These are phyloP conservation scores for Chaenogobius annularis DNA, from an alignment of 2,113 vertebrate species.

Conservation along the genomic window DNA sequence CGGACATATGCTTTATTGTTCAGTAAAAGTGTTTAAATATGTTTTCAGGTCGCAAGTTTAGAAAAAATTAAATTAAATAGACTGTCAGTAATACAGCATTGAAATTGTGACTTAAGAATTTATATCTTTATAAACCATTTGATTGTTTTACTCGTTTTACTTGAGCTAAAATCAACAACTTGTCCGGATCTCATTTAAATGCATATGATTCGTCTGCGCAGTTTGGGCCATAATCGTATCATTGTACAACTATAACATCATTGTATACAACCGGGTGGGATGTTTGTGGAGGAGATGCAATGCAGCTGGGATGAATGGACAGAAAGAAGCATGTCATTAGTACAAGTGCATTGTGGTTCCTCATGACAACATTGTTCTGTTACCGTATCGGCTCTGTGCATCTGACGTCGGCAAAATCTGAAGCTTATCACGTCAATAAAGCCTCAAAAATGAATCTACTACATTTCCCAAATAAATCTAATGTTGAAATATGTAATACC, in stretches of 20 bases:
- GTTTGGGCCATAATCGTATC: background rate
- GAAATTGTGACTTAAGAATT: background rate
- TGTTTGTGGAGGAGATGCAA: background rate
- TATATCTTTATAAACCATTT: too few relatives aligned
- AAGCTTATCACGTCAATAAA: background rate
- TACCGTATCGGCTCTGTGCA: constrained; percentile 6
- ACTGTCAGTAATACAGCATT: background rate
- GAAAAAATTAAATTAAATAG: too few relatives aligned
- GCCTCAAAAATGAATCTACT: too few relatives aligned
- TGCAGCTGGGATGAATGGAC: background rate
- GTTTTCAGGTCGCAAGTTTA: too few relatives aligned
- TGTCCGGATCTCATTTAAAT: constrained; percentile 7
- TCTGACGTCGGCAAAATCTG: constrained; percentile 17
- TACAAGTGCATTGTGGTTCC: constrained; percentile 10
- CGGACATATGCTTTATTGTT: too few relatives aligned
- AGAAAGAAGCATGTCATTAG: background rate
- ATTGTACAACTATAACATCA: background rate
- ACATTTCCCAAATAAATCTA: too few relatives aligned
- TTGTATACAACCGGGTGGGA: background rate
- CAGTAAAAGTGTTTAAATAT: too few relatives aligned
- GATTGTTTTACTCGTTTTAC: too few relatives aligned
- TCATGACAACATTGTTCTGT: constrained; percentile 8
- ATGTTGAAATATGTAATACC: too few relatives aligned
- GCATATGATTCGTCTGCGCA: background rate
- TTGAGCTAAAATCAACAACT: background rate